phyloP scores from a whole-genome alignment of 2,797 vertebrate species.

The Eulemur albifrons region DNA sequence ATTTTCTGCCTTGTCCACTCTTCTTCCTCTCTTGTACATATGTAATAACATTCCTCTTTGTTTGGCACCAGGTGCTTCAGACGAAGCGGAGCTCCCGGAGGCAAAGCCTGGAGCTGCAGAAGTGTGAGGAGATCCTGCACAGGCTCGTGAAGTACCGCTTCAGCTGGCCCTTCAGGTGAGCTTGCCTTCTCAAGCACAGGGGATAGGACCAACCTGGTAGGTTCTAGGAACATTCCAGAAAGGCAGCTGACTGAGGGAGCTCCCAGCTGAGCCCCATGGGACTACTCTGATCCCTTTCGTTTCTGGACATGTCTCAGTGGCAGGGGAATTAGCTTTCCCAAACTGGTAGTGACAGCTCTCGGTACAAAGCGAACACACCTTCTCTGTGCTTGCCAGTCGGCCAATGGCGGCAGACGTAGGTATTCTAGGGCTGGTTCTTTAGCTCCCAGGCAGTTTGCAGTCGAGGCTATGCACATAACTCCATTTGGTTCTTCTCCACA shows the following conservation, averaged over 20 bases:
- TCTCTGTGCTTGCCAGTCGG: neutral
- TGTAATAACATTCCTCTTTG: neutral
- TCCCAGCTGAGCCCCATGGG: neutral
- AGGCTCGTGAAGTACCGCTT: slow-evolving; percentile 95
- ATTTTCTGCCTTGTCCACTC: neutral
- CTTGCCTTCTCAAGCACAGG: too few relatives aligned
- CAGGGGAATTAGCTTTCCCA: neutral
- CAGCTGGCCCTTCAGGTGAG: slow-evolving; percentile 99
- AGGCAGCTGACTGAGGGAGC: neutral
- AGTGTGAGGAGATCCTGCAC: slow-evolving; percentile 95
- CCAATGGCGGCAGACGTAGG: neutral
- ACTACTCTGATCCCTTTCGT: neutral
- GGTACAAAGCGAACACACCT: neutral
- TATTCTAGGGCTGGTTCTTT: neutral
- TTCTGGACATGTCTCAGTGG: neutral
- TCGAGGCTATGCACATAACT: neutral
- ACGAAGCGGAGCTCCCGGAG: slow-evolving; percentile 86
- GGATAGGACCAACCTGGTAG: too few relatives aligned
- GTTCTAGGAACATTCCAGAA: neutral
- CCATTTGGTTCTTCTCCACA: slow-evolving; percentile 69
- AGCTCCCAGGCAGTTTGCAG: neutral
- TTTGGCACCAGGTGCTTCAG: slow-evolving; percentile 89
- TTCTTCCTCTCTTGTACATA: neutral
- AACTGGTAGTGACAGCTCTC: neutral
- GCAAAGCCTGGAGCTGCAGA: slow-evolving; percentile 92